These are phyloP conservation scores for Rutpela maculata DNA, from an alignment of 2,888 invertebrate species.

Conservation along the genomic window DNA sequence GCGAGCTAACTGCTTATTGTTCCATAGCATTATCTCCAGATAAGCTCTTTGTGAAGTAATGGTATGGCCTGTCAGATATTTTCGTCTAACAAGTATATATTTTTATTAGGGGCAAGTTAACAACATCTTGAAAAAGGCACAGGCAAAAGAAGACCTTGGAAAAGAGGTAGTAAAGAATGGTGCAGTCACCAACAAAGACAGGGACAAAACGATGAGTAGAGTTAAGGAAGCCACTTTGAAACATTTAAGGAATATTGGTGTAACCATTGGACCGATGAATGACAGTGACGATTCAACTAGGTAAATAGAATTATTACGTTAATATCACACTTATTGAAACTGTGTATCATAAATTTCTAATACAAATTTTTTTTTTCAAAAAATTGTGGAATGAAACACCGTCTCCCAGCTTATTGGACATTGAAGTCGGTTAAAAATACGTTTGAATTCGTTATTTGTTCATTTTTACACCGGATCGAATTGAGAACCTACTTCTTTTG, in stretches of 20 bases:
- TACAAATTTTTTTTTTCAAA: no score
- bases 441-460: no score
- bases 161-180: constrained; percentile 19
- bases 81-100: neutral
- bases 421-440: no score
- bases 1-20: no score
- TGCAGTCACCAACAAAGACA: constrained; percentile 42
- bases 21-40: no score
- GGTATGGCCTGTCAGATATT: no score
- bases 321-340: neutral
- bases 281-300: constrained; percentile 46
- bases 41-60: no score
- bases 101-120: constrained; percentile 75
- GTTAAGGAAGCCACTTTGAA: constrained; percentile 71
- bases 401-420: no score
- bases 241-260: constrained; percentile 70
- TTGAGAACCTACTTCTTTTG: no score
- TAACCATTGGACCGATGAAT: constrained; percentile 63
- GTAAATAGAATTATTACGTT: constrained; percentile 4
- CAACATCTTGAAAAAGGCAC: constrained; percentile 75
- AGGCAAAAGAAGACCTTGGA: constrained; percentile 57
- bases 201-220: constrained; percentile 65
- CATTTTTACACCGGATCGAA: no score
- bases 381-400: no score
- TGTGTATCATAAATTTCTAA: no score